phyloP scores from a whole-genome alignment of 2,797 vertebrate genomes.

The Buphagus erythrorhynchus region DNA sequence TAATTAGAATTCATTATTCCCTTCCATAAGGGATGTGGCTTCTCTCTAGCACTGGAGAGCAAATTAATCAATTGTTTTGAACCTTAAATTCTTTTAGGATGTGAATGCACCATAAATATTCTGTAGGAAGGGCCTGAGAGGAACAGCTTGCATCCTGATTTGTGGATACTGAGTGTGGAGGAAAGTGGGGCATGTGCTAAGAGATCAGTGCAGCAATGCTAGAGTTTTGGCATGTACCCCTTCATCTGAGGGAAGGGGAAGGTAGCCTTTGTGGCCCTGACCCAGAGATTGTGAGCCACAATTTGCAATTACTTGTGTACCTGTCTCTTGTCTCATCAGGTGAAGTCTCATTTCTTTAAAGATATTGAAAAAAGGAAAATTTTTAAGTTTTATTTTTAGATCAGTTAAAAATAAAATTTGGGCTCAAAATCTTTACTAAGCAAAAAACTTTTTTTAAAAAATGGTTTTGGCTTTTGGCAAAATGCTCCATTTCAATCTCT shows the following conservation, averaged over 20 bases:
- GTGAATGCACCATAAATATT: constrained; percentile 18
- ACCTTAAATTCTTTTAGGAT: constrained; percentile 29
- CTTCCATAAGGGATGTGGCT: background rate
- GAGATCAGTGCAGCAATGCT: background rate
- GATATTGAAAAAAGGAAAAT: background rate
- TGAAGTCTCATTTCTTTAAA: background rate
- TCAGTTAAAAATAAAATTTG: background rate
- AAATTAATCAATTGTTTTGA: constrained; percentile 35
- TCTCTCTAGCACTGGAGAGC: background rate
- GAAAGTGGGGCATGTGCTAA: constrained; percentile 28
- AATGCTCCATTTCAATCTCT: background rate
- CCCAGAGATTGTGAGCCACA: background rate
- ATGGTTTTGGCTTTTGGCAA: background rate
- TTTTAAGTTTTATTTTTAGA: background rate
- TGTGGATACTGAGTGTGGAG: background rate
- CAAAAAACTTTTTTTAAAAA: background rate
- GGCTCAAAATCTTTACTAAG: background rate
- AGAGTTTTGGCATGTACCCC: background rate
- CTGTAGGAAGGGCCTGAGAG: constrained; percentile 9
- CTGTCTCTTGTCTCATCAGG: background rate
- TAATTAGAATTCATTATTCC: constrained; percentile 21
- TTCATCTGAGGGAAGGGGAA: background rate
- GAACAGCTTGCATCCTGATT: background rate
- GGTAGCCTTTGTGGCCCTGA: background rate
- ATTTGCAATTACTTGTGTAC: background rate